Conservation (phyloP, 2,888 invertebrate species). For the Ctenicera cuprea region DNA sequence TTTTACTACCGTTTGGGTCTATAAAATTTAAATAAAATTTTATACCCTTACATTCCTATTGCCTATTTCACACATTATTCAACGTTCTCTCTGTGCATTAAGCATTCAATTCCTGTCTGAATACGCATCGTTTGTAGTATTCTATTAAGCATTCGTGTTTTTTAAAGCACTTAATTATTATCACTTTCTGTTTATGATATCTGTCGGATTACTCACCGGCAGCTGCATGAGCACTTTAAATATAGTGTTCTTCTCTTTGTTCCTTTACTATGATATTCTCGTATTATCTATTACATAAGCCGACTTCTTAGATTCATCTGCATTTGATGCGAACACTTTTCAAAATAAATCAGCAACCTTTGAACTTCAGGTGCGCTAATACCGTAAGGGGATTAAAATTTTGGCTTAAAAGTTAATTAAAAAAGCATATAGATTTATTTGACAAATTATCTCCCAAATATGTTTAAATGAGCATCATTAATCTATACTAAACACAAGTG, state of each 20-base stretch:
- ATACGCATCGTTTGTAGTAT: slow-evolving; percentile 4
- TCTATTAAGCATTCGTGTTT: slow-evolving; percentile 10
- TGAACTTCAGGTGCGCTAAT: slow-evolving; percentile 27
- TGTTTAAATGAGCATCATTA: slow-evolving; percentile 40
- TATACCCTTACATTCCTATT: slow-evolving; percentile 7
- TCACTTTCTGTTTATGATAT: slow-evolving; percentile 38
- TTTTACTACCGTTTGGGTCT: not conserved
- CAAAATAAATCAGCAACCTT: slow-evolving; percentile 26
- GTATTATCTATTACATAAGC: slow-evolving; percentile 7
- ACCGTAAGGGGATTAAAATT: slow-evolving; percentile 20
- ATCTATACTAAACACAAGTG: slow-evolving; percentile 39
- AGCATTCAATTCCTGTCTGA: slow-evolving; percentile 7
- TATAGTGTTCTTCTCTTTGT: slow-evolving; percentile 31
- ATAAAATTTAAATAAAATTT: slow-evolving; percentile 3
- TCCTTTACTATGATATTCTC: slow-evolving; percentile 12
- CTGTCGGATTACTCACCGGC: slow-evolving; percentile 43
- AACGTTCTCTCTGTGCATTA: not conserved
- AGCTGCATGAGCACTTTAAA: slow-evolving; percentile 13
- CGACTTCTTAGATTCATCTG: not conserved
- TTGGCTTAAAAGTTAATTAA: slow-evolving; percentile 27
- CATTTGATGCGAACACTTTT: slow-evolving; percentile 7
- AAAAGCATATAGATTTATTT: slow-evolving; percentile 29
- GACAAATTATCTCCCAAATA: slow-evolving; percentile 41
- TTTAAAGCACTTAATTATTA: slow-evolving; percentile 34
- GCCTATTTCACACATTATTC: slow-evolving; percentile 12